phyloP scores from a whole-genome alignment of 1,140 invertebrate genomes.

The Cheumatopsyche charites region DNA sequence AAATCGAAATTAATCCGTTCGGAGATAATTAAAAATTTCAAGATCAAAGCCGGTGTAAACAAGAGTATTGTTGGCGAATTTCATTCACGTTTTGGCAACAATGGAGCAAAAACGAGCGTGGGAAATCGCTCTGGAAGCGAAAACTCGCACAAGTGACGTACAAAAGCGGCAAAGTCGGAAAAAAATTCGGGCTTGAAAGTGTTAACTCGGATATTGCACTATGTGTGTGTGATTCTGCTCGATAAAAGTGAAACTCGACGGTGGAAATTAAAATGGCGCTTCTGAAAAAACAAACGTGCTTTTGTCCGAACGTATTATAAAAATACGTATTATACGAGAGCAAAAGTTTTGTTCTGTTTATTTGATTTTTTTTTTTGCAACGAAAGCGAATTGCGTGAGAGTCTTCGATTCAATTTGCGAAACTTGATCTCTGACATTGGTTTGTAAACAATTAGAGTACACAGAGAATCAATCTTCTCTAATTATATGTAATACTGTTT shows the following conservation, averaged over 20 bases:
- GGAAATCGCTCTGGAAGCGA: not conserved
- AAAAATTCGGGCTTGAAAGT: constrained; percentile 13
- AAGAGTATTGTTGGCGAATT: no score
- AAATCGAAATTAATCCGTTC: no score
- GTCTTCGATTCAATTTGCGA: no score
- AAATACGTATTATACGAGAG: not conserved
- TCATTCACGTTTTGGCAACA: not conserved
- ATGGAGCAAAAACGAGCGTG: not conserved
- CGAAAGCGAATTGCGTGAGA: constrained; percentile 20
- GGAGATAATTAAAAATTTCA: no score
- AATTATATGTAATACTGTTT: no score
- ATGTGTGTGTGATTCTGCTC: constrained; percentile 10
- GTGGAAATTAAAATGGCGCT: constrained; percentile 13
- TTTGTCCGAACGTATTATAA: not conserved
- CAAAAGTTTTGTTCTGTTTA: constrained; percentile 4
- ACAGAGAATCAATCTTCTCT: no score
- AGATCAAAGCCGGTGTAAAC: no score
- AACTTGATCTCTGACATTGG: no score
- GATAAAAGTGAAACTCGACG: constrained; percentile 28
- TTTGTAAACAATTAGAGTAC: no score
- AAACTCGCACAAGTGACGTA: not conserved
- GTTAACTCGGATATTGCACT: constrained; percentile 23
- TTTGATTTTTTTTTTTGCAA: constrained; percentile 1
- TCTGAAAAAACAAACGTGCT: not conserved
- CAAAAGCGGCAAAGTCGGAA: not conserved